Evolutionary conservation across 2,797 vertebrate species (phyloP), one percentile per base, ranked within the genome.

Genomic region (Danio tinwini): DNA sequence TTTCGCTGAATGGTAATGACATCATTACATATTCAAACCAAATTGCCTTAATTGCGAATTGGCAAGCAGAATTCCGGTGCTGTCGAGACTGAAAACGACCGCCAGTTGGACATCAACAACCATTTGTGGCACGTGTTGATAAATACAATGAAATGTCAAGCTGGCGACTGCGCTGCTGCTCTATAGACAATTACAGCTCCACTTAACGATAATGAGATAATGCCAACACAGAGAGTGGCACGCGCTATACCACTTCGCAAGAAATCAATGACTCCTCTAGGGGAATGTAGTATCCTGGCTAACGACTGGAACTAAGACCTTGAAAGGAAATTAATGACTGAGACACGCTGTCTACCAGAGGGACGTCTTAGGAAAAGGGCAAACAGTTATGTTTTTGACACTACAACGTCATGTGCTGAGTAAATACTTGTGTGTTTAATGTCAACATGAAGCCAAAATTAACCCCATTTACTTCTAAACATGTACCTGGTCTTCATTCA

Each of bases 11-110:
- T 96, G 94, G 95, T 97, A 99, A 97, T 97, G 97, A 96, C 96
- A 95, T 96, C 93, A 95, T 96, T 97, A 96, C 96, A 95, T 96
- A 97, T 97, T 98, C 95, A 94, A 96, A 95, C 95, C 95, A 96
- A 98, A 96, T 96, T 96, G 96, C 95, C 94, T 97, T 97, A 97
- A 97, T 98, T 98, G 96, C 94, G 94, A 96, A 96, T 95, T 95
- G 92, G 95, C 93, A 92, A 94, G 95, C 94, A 94, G 95, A 96
- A 96, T 94, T 94, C 94, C 91, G 92, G 92, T 61, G 91, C 93
- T 93, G 94, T 94, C 93, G 91, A 95, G 95, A 96, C 95, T 95
- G 94, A 94, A 96, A 93, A 91, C 93, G 93, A 94, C 94, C 93
- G 56, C 6, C 52, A 45, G 68, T 58, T 16, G 55, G 84, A 81